Base-by-base conservation (phyloP, 2,888 invertebrate species). In the Bombylius major region DNA sequence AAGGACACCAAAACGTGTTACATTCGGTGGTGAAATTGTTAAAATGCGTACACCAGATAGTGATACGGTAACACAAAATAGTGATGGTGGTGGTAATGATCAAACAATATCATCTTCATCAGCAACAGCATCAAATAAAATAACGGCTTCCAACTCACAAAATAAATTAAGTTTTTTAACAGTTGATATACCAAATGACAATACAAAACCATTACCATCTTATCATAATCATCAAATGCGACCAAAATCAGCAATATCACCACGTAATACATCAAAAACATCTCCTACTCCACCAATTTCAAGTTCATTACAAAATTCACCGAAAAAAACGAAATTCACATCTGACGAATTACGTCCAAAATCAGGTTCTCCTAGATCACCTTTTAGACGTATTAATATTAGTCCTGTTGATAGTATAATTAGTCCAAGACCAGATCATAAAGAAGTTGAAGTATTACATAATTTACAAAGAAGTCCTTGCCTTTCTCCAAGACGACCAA, bases 41-140 rank as follows among this genome's bases (percentile, higher is more conserved):
- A 90, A 90, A 76, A 80, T 90, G 71, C 76, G 90, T 60, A 90
- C 90, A 13, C 90, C 90, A 0, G 90, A 90, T 63, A 89, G 88
- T 69, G 89, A 89, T 66, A 83, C 83, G 54, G 75, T 82, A 36
- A 76, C 79, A 51, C 77, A 78, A 12, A 23, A 23, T 23, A 81
- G 80, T 64, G 81, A 81, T 66, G 78, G 77, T 46, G 78, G 79
- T 58, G 70, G 70, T 45, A 3, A 23, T 23, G 23, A 23, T 23
- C 23, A 23, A 23, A 23, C 3, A 23, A 23, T 23, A 36, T 6
- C n/a, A 32, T n/a, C n/a, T 50, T 13, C 50, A 7, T n/a, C 32
- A 52, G 5, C 13, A 14, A 23, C 23, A 23, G 5, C n/a, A 13
- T 33, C 47, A 23, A 53, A 58, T 12, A 62, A 44, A 11, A 45